Evolutionary conservation across 2,888 invertebrate genomes (phyloP), one percentile per base, ranked within the genome.

Genomic region (Orchestes rusci): DNA sequence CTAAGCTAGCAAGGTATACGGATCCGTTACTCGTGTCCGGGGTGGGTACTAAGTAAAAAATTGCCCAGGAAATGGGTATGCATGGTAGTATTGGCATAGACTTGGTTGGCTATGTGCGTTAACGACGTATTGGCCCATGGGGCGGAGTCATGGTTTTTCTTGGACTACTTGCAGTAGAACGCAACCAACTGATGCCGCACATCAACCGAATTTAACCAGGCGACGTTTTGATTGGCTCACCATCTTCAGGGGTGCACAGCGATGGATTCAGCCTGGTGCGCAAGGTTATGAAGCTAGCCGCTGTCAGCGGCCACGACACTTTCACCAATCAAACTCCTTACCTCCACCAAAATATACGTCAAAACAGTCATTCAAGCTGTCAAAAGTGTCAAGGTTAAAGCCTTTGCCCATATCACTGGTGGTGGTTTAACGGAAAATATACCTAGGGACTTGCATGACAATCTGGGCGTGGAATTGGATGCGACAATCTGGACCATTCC

Each of bases 81-180:
- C 93, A 91, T 67, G 77, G 83, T 58, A 82, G 84, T 0, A 79
- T 97, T 41, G 97, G 97, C 1, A 84, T 90, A 56, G 99, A 99
- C 69, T 73, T 99, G 20, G 94, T n/a, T 99, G 2, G 97, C 96
- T 3, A 95, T 96, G 93, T 95, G 95, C 63, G 95, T 91, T 33
- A 99, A 99, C 70, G 95, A 97, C 67, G 81, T 97, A 39, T 71
- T 99, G 36, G 93, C 93, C 54, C 88, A 93, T 50, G 96, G 95
- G 32, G 97, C 95, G 0, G 91, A 93, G 59, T 95, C 97, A 0
- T 74, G 97, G 53, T 95, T 91, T 56, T 97, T 99, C 70, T 72
- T 99, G 13, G 97, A 99, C 73, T 97, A 97, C 67, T 93, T 0
- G 87, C 89, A 0, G 88, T 95, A 0, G 93, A 96, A 66, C 76